Evolutionary conservation across 2,888 invertebrate species (phyloP), one percentile per base, ranked within the genome.

Genomic region (Glaucopsyche alexis): DNA sequence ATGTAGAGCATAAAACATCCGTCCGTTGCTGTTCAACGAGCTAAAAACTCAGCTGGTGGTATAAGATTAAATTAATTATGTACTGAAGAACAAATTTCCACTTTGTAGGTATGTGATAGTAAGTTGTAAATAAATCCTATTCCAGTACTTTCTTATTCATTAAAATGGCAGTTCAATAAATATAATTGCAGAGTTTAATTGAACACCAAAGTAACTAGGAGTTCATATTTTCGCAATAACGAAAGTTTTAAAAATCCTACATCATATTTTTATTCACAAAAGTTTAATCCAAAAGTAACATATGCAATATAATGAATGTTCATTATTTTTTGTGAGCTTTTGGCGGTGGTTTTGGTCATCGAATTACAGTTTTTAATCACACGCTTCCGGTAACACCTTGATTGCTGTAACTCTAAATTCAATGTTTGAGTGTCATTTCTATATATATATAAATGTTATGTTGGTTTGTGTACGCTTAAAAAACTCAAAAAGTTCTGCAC

Each of bases 341-440:
- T n/a, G 40, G 14, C 64, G 40, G 38, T 65, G 64, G 64, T 38
- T 38, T 65, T 65, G 64, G 64, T 6, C 40, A 65, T 29, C 29
- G 40, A 65, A 13, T 65, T 65, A 65, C 7, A n/a, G n/a, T 14
- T 13, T 65, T 65, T 40, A 65, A 65, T 65, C 7, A 3, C 40
- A 65, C 64, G 64, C 38, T 38, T 14, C 64, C 38, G 13, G 38
- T 65, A 65, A 40, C 64, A 40, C 14, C 19, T 13, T 65, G 64
- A 65, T 65, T 65, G 64, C 29, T 65, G 64, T 65, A 65, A 65
- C n/a, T 65, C 64, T 14, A 38, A 38, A 65, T 55, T 55, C 19
- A 9, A 55, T 55, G 52, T 40, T 40, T 3, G 52, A 16, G 19
- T 55, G 16, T 19, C 8, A 16, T 52, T 52, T 52, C 40, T 5